phyloP scores from a whole-genome alignment of 2,113 vertebrate genomes.

The Passer montanus region DNA sequence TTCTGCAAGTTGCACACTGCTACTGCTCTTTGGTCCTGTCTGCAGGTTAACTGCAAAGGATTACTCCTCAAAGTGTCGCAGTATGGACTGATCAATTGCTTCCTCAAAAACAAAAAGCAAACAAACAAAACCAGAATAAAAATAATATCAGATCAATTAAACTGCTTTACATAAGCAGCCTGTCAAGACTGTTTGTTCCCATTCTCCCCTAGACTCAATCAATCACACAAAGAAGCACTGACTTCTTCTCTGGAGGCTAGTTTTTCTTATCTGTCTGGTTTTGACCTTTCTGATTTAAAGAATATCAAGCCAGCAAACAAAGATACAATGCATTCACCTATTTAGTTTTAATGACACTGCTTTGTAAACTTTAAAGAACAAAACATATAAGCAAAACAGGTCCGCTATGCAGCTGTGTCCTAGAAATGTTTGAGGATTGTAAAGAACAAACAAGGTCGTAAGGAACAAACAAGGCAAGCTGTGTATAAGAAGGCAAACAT shows the following conservation, averaged over 20 bases:
- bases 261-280: background rate
- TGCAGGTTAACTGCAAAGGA: conserved; percentile 92
- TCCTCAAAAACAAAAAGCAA: conserved; percentile 62
- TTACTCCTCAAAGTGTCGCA: conserved; percentile 89
- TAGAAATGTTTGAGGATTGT: background rate
- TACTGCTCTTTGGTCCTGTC: conserved; percentile 96
- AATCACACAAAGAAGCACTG: background rate
- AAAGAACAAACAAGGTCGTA: background rate
- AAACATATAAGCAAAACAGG: background rate
- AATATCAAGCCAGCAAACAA: background rate
- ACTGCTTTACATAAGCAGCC: background rate
- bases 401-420: background rate
- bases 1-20: conserved; percentile 96
- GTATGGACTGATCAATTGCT: conserved; percentile 81
- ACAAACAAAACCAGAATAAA: background rate
- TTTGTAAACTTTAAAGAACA: background rate
- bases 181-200: background rate
- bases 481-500: background rate
- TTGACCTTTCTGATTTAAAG: background rate
- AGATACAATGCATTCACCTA: background rate
- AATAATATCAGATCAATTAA: background rate
- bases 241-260: background rate
- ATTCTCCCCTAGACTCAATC: background rate
- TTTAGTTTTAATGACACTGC: background rate
- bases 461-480: background rate